phyloP scores from a whole-genome alignment of 2,888 invertebrate species.

The Carcina quercana region DNA sequence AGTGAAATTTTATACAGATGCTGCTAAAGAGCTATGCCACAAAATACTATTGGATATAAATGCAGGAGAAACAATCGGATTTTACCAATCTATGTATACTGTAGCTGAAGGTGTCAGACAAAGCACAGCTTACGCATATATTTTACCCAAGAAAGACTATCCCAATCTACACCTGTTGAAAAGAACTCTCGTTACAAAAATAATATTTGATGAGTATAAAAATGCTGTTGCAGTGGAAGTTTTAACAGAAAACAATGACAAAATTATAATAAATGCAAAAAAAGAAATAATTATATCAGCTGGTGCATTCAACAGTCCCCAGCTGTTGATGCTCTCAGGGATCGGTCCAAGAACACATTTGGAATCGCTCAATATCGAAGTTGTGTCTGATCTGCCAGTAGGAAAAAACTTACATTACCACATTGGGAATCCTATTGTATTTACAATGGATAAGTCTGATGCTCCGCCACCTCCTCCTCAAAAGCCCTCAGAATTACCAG shows the following conservation, averaged over 20 bases:
- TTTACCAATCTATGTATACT: not conserved
- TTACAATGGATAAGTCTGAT: not conserved
- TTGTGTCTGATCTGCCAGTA: not conserved
- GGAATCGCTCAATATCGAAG: not conserved
- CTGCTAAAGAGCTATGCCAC: not conserved
- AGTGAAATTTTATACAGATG: not conserved
- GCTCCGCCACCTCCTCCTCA: conserved; percentile 1
- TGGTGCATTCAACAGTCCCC: conserved; percentile 1
- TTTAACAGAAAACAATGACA: conserved; percentile 5
- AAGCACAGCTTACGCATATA: conserved; percentile 26
- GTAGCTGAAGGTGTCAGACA: not conserved
- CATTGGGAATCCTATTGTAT: not conserved
- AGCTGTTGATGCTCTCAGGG: not conserved
- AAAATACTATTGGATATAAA: not conserved
- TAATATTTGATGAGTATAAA: conserved; percentile 22
- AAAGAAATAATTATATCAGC: conserved; percentile 7
- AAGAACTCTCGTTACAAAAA: conserved; percentile 21
- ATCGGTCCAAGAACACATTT: not conserved
- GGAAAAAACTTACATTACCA: not conserved
- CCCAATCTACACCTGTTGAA: conserved; percentile 68
- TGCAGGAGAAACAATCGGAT: not conserved
- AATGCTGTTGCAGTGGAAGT: conserved; percentile 5
- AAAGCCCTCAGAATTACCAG: conserved; percentile 63
- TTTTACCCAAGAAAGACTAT: conserved; percentile 20
- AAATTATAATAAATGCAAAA: not conserved